phyloP scores from a whole-genome alignment of 2,888 invertebrate species.

The Subacronicta megacephala region DNA sequence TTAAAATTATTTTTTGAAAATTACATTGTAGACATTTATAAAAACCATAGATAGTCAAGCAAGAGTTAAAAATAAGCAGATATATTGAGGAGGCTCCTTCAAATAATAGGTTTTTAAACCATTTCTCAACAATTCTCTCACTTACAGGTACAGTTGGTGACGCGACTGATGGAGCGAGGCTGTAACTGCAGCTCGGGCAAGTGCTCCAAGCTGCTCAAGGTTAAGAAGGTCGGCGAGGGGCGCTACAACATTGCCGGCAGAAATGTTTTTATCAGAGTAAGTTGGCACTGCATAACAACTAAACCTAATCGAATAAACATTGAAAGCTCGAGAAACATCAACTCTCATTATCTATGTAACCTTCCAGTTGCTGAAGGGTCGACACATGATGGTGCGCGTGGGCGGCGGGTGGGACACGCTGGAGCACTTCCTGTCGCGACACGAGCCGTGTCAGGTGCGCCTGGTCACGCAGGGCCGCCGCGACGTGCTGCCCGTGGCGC shows the following conservation, averaged over 20 bases:
- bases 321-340: not conserved
- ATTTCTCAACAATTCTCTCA: no score
- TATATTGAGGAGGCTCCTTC: no score
- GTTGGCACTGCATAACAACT: constrained; percentile 51
- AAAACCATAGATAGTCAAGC: no score
- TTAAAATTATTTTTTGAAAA: no score
- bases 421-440: constrained; percentile 96
- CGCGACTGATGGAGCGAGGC: constrained; percentile 92
- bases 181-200: constrained; percentile 93
- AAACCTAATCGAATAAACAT: not conserved
- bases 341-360: not conserved
- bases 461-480: constrained; percentile 84
- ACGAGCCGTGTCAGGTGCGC: constrained; percentile 95
- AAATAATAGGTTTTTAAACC: accelerated
- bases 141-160: constrained; percentile 91
- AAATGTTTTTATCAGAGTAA: constrained; percentile 96
- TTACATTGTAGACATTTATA: no score
- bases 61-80: no score
- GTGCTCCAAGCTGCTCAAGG: constrained; percentile 93
- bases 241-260: constrained; percentile 96
- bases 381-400: constrained; percentile 98
- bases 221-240: constrained; percentile 95
- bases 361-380: constrained; percentile 94
- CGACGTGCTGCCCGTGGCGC: constrained; percentile 73
- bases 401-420: constrained; percentile 98